Percentiles rank a stretch among this genome's conserved stretches.
Evolutionary conservation across 2,888 invertebrate species (phyloP).

Genomic region (Orchestes rusci): DNA sequence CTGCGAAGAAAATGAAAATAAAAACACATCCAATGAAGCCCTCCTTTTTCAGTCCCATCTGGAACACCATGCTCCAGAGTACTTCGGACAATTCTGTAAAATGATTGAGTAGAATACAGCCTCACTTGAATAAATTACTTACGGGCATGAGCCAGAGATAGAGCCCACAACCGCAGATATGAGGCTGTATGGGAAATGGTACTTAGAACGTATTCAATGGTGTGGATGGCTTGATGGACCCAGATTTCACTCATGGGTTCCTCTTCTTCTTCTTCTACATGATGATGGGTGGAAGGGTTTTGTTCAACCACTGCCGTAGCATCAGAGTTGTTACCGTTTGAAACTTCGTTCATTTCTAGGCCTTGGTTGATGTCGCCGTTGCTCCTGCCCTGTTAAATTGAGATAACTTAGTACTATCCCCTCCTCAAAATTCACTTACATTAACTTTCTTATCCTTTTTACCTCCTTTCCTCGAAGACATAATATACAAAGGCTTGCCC

Average conservation of each 20-base stretch:
- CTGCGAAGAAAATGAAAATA: slow-evolving; percentile 60
- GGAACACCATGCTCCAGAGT: slow-evolving; percentile 36
- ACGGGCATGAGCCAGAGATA: slow-evolving; percentile 94
- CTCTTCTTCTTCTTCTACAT: slow-evolving; percentile 43
- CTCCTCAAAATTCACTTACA: slow-evolving; percentile 15
- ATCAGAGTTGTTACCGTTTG: slow-evolving; percentile 35
- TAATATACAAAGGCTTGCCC: slow-evolving; percentile 66
- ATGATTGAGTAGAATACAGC: too few relatives aligned
- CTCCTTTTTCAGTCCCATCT: slow-evolving; percentile 31
- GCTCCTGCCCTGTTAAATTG: slow-evolving; percentile 28
- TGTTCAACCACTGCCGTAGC: slow-evolving; percentile 21
- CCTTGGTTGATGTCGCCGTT: slow-evolving; percentile 63
- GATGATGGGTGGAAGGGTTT: slow-evolving; percentile 38
- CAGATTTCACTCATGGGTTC: slow-evolving; percentile 80
- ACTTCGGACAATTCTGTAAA: slow-evolving; percentile 37
- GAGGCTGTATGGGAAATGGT: slow-evolving; percentile 96
- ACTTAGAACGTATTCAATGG: slow-evolving; percentile 93
- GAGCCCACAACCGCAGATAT: slow-evolving; percentile 92
- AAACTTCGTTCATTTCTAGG: slow-evolving; percentile 52
- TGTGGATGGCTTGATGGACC: slow-evolving; percentile 93
- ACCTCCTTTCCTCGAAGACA: slow-evolving; percentile 37
- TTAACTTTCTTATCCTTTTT: slow-evolving; percentile 10
- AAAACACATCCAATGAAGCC: slow-evolving; percentile 44
- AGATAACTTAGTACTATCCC: background rate
- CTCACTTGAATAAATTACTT: too few relatives aligned